Evolutionary conservation across 2,113 vertebrate genomes (phyloP), one percentile per base, ranked within the genome.

Genomic region (Charadrius vociferus): DNA sequence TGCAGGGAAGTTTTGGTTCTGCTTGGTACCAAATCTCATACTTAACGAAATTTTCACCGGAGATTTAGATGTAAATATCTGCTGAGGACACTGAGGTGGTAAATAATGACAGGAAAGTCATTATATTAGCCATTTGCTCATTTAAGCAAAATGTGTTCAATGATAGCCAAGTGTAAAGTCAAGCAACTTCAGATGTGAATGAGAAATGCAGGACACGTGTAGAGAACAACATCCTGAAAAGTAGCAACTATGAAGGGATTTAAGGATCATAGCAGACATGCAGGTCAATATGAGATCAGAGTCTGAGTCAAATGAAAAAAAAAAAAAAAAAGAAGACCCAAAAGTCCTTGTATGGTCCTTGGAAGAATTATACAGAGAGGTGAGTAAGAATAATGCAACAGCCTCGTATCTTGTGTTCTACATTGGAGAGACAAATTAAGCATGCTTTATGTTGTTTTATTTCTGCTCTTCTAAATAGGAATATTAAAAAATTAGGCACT

Each of bases 201-300:
- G 26, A 71, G 29, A 32, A 82, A 75, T 13, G 29, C 6, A 67
- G 45, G 21, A 77, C 14, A 53, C 8, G 5, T 17, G 34, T 18
- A 55, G 4, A 65, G 53, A 71, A 45, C 2, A 45, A 12, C 12
- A 85, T 34, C 12, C 32, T 56, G 34, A 62, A 88, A 63, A 79
- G 5, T 0, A 75, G 17, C 0, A 0, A 34, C 43, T 45, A 7
- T 8, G 29, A 82, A 73, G 32, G 10, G 10, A 74, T 66, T 74
- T 92, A 52, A 66, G 61, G 21, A 66, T 82, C 27, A 32, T 5
- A 70, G 8, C 27, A 65, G 53, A 65, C 23, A 89, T 22, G 9
- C 27, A 73, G 45, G 18, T 61, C 37, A 68, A 27, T 39, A 73
- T 7, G 14, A 83, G 30, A 77, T 18, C 29, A n/a, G 36, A 72